phyloP scores from a whole-genome alignment of 2,113 vertebrate genomes.

The Natator depressus region DNA sequence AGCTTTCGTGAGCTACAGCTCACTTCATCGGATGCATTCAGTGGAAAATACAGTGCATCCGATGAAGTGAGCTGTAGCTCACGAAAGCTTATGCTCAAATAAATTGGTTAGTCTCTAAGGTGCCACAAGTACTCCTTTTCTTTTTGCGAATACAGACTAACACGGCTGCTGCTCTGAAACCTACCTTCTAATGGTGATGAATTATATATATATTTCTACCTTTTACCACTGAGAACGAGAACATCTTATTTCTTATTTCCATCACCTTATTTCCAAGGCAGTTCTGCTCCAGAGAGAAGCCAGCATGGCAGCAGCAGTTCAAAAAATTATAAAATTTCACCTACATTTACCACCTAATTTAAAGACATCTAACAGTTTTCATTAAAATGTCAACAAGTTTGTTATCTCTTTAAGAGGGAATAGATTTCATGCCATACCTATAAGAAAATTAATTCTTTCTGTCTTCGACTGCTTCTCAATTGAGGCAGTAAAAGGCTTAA shows the following conservation, averaged over 20 bases:
- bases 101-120: too few species aligned
- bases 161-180: too few species aligned
- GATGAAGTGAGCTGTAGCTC: too few species aligned
- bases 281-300: constrained; percentile 3
- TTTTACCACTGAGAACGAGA: not conserved
- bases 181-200: constrained; percentile 14
- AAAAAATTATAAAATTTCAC: constrained; percentile 8
- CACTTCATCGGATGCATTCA: too few species aligned
- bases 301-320: not conserved
- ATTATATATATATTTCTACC: not conserved
- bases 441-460: not conserved
- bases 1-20: too few species aligned
- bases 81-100: too few species aligned
- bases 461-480: not conserved
- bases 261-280: not conserved
- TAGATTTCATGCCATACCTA: not conserved
- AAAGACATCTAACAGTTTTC: not conserved
- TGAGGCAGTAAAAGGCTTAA: not conserved
- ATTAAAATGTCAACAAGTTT: not conserved
- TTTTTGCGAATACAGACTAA: too few species aligned
- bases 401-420: not conserved
- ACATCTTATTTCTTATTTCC: too few species aligned
- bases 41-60: too few species aligned
- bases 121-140: too few species aligned
- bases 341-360: not conserved